Percentiles rank a stretch among this genome's conserved stretches.
Evolutionary conservation across 2,888 invertebrate genomes (phyloP).

Genomic region (Noctua comes): DNA sequence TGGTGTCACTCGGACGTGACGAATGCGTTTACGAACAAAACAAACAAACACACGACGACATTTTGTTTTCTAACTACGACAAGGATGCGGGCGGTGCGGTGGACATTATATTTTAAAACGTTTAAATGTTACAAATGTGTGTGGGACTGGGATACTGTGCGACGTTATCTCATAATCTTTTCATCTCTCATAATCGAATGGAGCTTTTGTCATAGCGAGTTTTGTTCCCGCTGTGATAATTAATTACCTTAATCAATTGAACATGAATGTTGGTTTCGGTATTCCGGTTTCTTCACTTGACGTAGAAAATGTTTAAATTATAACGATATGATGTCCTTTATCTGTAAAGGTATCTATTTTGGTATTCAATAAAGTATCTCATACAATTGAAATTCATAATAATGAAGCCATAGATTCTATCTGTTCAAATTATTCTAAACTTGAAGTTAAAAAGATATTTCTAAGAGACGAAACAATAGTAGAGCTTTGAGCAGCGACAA

Average conservation of each 20-base stretch:
- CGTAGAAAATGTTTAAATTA: neutral
- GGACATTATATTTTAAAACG: slow-evolving; percentile 74
- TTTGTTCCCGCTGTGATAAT: slow-evolving; percentile 56
- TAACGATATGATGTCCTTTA: neutral
- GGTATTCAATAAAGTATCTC: neutral
- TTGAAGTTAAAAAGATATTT: slow-evolving; percentile 2
- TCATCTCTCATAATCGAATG: slow-evolving; percentile 53
- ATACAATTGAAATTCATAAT: neutral
- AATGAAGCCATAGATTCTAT: slow-evolving; percentile 11
- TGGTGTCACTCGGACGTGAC: slow-evolving; percentile 73
- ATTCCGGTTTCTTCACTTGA: slow-evolving; percentile 1
- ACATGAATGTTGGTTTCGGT: slow-evolving; percentile 39
- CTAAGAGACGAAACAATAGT: slow-evolving; percentile 53
- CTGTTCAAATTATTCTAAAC: neutral
- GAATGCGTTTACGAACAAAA: slow-evolving; percentile 78
- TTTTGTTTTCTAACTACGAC: slow-evolving; percentile 69
- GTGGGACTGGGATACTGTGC: slow-evolving; percentile 33
- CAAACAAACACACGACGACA: slow-evolving; percentile 83
- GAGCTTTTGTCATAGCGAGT: slow-evolving; percentile 43
- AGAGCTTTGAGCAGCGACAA: slow-evolving; percentile 66
- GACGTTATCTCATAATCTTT: slow-evolving; percentile 60
- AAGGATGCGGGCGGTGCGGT: slow-evolving; percentile 76
- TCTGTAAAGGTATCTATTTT: slow-evolving; percentile 7
- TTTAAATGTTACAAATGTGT: slow-evolving; percentile 74
- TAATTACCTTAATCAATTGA: slow-evolving; percentile 55